phyloP scores from a whole-genome alignment of 2,113 vertebrate genomes.

The Thermophis baileyi region DNA sequence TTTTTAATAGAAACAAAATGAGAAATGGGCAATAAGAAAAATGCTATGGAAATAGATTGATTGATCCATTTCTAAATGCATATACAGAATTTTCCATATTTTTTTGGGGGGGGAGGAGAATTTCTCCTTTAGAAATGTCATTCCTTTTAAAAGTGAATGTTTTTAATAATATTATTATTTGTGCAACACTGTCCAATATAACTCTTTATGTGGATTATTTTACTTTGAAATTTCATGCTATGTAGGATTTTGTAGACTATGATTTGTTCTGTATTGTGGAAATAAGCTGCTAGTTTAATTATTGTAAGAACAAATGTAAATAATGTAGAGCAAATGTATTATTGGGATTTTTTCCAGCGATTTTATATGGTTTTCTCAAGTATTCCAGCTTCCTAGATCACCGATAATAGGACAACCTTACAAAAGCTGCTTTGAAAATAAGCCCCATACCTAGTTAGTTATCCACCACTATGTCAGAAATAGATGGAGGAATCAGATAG shows the following conservation, averaged over 20 bases:
- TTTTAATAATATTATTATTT: not conserved
- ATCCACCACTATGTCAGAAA: not conserved
- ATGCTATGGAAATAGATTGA: not conserved
- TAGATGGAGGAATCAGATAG: not conserved
- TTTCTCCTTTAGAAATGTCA: conserved; percentile 24
- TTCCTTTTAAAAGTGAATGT: conserved; percentile 24
- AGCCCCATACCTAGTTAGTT: not conserved
- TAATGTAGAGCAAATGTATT: not conserved
- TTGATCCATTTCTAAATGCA: not conserved
- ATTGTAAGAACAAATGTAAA: not conserved
- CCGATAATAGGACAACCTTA: not conserved
- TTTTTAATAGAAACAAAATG: not conserved
- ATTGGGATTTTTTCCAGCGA: not conserved
- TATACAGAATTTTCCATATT: conserved; percentile 20
- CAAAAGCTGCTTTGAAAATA: not conserved
- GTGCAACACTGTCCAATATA: not conserved
- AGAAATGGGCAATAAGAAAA: not conserved
- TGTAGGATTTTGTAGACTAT: not conserved
- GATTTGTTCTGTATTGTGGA: not conserved
- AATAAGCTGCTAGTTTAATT: not conserved
- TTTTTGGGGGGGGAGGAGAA: not conserved
- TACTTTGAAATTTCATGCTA: not conserved
- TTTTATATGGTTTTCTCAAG: not conserved
- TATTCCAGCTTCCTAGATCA: not conserved
- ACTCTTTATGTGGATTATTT: not conserved